Evolutionary conservation across 2,113 vertebrate genomes (phyloP), one percentile per base, ranked within the genome.

Genomic region (Apaloderma vittatum): DNA sequence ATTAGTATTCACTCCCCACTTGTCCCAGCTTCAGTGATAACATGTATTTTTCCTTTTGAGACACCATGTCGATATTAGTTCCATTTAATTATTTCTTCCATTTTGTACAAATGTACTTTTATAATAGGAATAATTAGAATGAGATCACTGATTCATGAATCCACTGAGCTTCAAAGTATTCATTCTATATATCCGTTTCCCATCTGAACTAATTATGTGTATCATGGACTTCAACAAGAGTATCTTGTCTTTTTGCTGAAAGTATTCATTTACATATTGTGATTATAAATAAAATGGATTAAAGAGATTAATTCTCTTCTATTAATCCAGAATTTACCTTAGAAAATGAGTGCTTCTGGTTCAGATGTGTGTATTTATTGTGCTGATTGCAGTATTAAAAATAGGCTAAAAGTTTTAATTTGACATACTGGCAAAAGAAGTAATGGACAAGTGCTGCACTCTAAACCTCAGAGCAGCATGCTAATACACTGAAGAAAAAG

Each of bases 251-350:
- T 96, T 67, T 82, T 27, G 15, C 3, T 72, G 34, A 80, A 61
- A 54, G 46, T 32, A 86, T 76, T 88, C 14, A 89, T 91, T 90
- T 92, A n/a, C 24, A 76, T 52, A 82, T 85, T 95, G 57, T 88
- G 43, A 58, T 85, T 52, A 78, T 34, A 59, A 88, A 90, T 93
- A 62, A 87, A 86, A 75, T 66, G 16, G 36, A 80, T 94, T 87
- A 66, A 95, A 3, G 7, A 76, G 23, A 87, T 74, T 3, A 3
- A 32, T 75, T 49, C 30, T 86, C 8, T 54, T 79, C 90, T 93
- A 91, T 14, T 52, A 2, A 58, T 78, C 36, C 74, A 59, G 75
- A 92, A 95, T 90, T 97, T 93, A 80, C 49, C 22, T 51, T 57
- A 75, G 62, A 95, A 70, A 65, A 81, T 4, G 92, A 77, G 26